A percentile compares a stretch with the other conserved stretches of the same genome.
Conservation (phyloP, 2,888 invertebrate species). For the Hirudinaria manillensis region DNA sequence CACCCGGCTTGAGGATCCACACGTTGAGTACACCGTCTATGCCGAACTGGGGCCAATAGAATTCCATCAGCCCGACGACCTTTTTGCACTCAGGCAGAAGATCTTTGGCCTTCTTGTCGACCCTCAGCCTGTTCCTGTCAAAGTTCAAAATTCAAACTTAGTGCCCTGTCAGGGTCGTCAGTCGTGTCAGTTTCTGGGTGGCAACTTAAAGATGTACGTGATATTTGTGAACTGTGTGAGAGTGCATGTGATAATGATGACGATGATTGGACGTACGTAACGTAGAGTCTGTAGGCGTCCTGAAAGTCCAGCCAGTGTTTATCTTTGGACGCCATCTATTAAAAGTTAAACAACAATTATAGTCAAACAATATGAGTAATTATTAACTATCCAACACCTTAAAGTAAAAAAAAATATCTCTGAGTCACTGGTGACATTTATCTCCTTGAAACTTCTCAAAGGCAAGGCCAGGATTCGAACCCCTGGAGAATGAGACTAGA, state of each 20-base stretch:
- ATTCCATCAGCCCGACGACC: conserved; percentile 63
- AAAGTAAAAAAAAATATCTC: not conserved
- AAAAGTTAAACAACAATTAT: not conserved
- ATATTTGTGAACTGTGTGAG: too few relatives aligned
- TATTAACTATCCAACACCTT: not conserved
- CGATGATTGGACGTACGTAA: conserved; percentile 56
- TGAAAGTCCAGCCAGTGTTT: conserved; percentile 74
- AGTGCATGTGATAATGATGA: too few relatives aligned
- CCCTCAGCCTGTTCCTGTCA: not conserved
- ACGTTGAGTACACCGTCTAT: conserved; percentile 80
- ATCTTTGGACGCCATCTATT: conserved; percentile 26
- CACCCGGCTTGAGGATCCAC: conserved; percentile 76
- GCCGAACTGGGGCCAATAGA: conserved; percentile 47
- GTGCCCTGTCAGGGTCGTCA: not conserved
- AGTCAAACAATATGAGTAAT: not conserved
- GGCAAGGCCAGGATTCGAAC: too few relatives aligned
- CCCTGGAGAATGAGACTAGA: too few relatives aligned
- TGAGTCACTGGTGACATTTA: too few relatives aligned
- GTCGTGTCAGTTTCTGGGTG: too few relatives aligned
- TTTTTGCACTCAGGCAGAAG: conserved; percentile 55
- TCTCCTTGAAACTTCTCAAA: too few relatives aligned
- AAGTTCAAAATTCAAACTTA: not conserved
- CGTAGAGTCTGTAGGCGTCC: conserved; percentile 64
- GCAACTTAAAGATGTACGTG: too few relatives aligned
- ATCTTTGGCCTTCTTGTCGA: conserved; percentile 15